Conservation (phyloP, 1,140 invertebrate species). For the Sminthurides bifidus region DNA sequence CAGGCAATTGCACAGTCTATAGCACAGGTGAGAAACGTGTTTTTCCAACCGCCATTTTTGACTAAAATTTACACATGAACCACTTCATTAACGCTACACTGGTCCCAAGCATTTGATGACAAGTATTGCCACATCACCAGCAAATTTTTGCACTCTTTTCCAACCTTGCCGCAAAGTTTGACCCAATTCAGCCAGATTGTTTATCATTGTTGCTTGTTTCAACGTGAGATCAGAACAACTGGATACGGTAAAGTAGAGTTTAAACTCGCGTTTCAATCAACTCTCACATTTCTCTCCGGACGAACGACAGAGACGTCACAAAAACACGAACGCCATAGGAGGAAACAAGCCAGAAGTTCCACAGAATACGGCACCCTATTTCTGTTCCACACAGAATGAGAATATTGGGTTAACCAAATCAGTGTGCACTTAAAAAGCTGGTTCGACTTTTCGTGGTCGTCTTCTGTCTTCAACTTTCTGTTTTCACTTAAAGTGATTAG, state of each 20-base stretch:
- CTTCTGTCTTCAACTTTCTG: too few species aligned
- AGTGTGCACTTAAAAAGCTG: too few species aligned
- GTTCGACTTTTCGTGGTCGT: too few species aligned
- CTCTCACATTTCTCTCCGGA: background rate
- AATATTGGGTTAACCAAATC: too few species aligned
- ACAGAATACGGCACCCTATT: background rate
- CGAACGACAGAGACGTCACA: background rate
- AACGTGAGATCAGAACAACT: background rate
- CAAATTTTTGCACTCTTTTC: conserved; percentile 16
- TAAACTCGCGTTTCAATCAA: background rate
- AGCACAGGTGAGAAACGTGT: too few species aligned
- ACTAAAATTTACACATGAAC: background rate
- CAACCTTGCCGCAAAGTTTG: conserved; percentile 12
- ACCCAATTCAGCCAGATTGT: conserved; percentile 5
- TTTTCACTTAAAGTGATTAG: too few species aligned
- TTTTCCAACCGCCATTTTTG: background rate
- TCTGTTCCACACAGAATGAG: too few species aligned
- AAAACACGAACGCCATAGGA: background rate
- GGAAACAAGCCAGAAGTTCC: background rate
- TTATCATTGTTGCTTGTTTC: background rate
- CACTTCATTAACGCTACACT: conserved; percentile 2
- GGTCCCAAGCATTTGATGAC: conserved; percentile 31
- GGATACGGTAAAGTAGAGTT: background rate
- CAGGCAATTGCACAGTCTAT: too few species aligned
- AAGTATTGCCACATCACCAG: conserved; percentile 17